A percentile compares a stretch with the other conserved stretches of the same genome.
Evolutionary conservation across 92 coral and sea anemone species (phyloP).

Genomic region (Anthopleura xanthogrammica): DNA sequence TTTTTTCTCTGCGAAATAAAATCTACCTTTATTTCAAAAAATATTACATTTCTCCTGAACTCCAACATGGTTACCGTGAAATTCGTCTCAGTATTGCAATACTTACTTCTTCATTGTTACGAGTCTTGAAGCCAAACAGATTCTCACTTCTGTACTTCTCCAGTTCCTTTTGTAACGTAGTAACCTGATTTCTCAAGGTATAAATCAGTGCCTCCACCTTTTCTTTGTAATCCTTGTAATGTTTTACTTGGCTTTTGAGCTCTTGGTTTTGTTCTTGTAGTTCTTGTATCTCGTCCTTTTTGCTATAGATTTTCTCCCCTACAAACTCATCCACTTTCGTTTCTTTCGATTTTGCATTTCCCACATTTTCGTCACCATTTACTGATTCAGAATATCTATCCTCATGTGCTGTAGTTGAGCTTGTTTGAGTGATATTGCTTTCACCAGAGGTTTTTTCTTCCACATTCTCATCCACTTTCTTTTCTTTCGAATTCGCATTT

Average conservation of each 20-base stretch:
- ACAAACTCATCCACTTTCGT: not conserved
- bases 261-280: slow-evolving; percentile 46
- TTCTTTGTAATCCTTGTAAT: slow-evolving; percentile 45
- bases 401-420: not conserved
- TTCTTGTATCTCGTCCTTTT: slow-evolving; percentile 21
- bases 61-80: no score
- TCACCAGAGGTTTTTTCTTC: not conserved
- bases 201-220: slow-evolving; percentile 41
- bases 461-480: not conserved
- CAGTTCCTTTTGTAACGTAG: slow-evolving; percentile 51
- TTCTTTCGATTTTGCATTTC: not conserved
- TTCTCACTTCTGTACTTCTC: slow-evolving; percentile 49
- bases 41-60: no score
- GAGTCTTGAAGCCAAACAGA: slow-evolving; percentile 28
- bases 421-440: slow-evolving; percentile 10
- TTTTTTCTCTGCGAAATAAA: no score
- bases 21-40: no score
- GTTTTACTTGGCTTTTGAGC: slow-evolving; percentile 46
- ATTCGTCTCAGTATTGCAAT: no score
- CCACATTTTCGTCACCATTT: not conserved
- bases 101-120: slow-evolving; percentile 42
- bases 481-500: not conserved
- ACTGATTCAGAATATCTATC: not conserved
- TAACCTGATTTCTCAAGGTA: slow-evolving; percentile 52
- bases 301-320: not conserved